Conservation (phyloP, 2,888 invertebrate species). For the Pseudoips prasinana region DNA sequence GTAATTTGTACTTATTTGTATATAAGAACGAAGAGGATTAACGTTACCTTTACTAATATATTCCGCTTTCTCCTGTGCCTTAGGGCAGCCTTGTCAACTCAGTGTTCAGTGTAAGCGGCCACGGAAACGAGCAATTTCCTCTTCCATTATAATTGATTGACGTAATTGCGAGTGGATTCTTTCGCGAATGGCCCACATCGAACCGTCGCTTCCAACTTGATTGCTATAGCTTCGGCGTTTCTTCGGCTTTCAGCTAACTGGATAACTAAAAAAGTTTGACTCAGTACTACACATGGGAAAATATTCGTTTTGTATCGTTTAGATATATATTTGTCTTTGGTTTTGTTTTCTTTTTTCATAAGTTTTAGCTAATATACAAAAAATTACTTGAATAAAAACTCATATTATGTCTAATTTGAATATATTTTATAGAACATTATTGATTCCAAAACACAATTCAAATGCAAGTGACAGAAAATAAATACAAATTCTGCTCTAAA, state of each 20-base stretch:
- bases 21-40: too few relatives aligned
- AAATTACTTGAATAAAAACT: too few relatives aligned
- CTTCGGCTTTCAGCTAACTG: constrained; percentile 30
- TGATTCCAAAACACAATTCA: too few relatives aligned
- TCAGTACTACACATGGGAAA: constrained; percentile 21
- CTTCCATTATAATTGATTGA: constrained; percentile 78
- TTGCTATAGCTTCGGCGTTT: constrained; percentile 14
- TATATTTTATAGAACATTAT: too few relatives aligned
- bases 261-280: constrained; percentile 19
- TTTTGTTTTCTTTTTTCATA: too few relatives aligned
- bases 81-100: constrained; percentile 31
- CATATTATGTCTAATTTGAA: too few relatives aligned
- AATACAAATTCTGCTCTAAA: too few relatives aligned
- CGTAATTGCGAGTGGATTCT: constrained; percentile 75
- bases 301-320: too few relatives aligned
- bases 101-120: constrained; percentile 52
- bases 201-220: constrained; percentile 13
- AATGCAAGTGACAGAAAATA: too few relatives aligned
- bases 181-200: constrained; percentile 50
- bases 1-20: too few relatives aligned
- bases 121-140: constrained; percentile 77
- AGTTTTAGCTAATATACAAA: too few relatives aligned
- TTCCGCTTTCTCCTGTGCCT: constrained; percentile 16
- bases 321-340: too few relatives aligned
- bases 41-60: not conserved